Percentiles rank a stretch among this genome's conserved stretches.
These are phyloP conservation scores for Drosophila colorata DNA, from an alignment of 2,888 invertebrate genomes.

Conservation along the genomic window DNA sequence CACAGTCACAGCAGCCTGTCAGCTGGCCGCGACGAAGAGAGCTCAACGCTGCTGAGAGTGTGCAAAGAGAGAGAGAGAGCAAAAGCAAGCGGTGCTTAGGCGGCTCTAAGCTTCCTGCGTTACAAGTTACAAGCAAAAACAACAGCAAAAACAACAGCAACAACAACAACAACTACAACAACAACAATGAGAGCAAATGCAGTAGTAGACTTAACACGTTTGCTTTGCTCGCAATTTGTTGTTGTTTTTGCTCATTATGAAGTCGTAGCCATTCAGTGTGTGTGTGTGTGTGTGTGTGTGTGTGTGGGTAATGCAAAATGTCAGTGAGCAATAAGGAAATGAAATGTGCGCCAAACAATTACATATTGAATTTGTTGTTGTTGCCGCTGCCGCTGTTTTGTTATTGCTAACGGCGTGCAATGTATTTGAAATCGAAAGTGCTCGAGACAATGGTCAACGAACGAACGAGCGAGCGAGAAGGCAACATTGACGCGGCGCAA, in stretches of 20 bases:
- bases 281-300: conserved; percentile 30
- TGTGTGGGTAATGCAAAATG: conserved; percentile 65
- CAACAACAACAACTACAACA: conserved; percentile 11
- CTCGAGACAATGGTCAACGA: conserved; percentile 62
- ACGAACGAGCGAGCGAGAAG: conserved; percentile 31
- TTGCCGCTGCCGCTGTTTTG: conserved; percentile 25
- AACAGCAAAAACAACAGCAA: conserved; percentile 11
- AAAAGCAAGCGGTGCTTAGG: conserved; percentile 38
- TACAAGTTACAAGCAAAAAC: conserved; percentile 64
- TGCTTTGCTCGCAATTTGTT: conserved; percentile 45
- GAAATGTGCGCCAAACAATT: conserved; percentile 78
- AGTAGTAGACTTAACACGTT: conserved; percentile 49
- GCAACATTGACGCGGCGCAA: conserved; percentile 1
- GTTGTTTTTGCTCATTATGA: conserved; percentile 65
- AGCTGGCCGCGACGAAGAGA: conserved; percentile 40
- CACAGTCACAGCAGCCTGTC: conserved; percentile 31
- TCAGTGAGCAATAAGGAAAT: conserved; percentile 80
- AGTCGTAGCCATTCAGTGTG: conserved; percentile 64
- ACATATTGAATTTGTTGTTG: conserved; percentile 57
- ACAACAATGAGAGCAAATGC: conserved; percentile 32
- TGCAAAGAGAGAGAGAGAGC: conserved; percentile 18
- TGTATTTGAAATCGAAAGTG: conserved; percentile 76
- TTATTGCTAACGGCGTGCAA: conserved; percentile 39
- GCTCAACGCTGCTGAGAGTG: conserved; percentile 10
- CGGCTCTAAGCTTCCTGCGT: conserved; percentile 66